Conservation (phyloP, 2,888 invertebrate genomes). For the Tetranychus piercei region DNA sequence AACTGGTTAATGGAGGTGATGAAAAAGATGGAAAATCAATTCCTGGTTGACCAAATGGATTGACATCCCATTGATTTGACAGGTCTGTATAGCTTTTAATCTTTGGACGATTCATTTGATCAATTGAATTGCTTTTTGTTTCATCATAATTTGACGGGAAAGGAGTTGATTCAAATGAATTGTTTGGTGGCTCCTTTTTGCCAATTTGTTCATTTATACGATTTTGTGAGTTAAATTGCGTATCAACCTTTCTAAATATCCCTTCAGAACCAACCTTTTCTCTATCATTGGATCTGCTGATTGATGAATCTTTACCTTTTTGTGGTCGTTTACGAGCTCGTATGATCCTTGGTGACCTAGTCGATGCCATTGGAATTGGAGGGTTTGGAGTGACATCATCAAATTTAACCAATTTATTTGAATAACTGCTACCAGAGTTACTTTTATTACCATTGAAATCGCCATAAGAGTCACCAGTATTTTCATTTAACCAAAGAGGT, state of each 20-base stretch:
- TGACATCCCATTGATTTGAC: neutral
- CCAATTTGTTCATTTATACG: no score
- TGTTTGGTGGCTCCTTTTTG: neutral
- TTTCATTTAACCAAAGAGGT: neutral
- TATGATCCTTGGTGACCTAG: neutral
- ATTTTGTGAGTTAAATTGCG: no score
- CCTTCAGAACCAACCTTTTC: neutral
- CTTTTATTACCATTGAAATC: neutral
- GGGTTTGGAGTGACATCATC: neutral
- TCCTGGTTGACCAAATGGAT: constrained; percentile 3
- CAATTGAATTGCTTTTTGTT: neutral
- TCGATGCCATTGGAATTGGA: neutral
- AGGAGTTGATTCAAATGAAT: neutral
- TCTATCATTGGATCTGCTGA: neutral
- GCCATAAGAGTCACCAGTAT: neutral
- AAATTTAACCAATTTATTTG: neutral
- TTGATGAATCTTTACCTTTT: neutral
- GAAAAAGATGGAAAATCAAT: constrained; percentile 19
- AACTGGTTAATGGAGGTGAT: constrained; percentile 19
- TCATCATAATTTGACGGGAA: no score
- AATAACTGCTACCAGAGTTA: neutral
- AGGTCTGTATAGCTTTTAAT: neutral
- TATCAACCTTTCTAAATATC: no score
- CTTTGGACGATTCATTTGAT: neutral
- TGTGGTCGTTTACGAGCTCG: neutral